Conservation (phyloP, 2,888 invertebrate genomes). For the Stenodema calcarata region DNA sequence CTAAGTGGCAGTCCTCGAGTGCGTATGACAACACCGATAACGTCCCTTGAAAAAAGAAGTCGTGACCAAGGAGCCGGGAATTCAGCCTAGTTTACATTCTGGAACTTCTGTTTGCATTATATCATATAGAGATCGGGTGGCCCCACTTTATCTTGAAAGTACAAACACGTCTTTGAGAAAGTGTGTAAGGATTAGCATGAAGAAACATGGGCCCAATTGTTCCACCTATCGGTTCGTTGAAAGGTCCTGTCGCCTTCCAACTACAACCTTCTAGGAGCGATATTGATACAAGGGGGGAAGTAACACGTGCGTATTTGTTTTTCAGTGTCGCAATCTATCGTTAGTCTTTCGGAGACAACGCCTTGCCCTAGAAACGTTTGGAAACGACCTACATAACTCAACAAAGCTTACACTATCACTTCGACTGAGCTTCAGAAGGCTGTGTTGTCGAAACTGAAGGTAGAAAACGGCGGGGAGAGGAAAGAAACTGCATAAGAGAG, state of each 20-base stretch:
- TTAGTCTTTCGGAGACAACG: not conserved
- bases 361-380: not conserved
- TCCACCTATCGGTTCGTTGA: not conserved
- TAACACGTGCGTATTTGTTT: not conserved
- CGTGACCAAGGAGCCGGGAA: constrained; percentile 2
- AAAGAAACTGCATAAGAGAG: no score
- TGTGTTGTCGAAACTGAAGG: no score
- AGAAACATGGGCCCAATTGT: constrained; percentile 18
- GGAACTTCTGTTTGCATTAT: not conserved
- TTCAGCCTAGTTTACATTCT: constrained; percentile 6
- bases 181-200: constrained; percentile 38
- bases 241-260: not conserved
- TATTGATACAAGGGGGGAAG: not conserved
- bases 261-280: not conserved
- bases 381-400: not conserved
- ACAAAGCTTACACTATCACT: not conserved
- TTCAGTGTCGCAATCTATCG: not conserved
- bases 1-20: not conserved
- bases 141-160: not conserved
- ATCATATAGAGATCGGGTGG: not conserved
- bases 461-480: no score
- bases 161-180: constrained; percentile 15
- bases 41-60: not conserved
- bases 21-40: not conserved
- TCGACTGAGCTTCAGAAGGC: no score